Base-by-base conservation (phyloP, 2,888 invertebrate genomes). In the Octodonta nipae region DNA sequence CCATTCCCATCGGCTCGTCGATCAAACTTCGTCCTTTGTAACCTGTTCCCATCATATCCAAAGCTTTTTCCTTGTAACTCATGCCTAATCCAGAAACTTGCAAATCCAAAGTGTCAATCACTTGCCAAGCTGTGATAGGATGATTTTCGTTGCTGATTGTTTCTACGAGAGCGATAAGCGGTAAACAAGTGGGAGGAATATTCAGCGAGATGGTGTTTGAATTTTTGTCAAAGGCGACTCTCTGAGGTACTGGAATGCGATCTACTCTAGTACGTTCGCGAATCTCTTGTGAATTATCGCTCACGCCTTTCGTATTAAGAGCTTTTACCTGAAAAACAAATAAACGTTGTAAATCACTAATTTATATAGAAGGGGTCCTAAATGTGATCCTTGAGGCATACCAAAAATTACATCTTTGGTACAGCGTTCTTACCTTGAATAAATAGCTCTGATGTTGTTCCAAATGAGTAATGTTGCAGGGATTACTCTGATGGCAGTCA, bases 381-480 rank as follows among this genome's bases (percentile, higher is more conserved):
- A n/a, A n/a, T n/a, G n/a, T n/a, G n/a, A n/a, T n/a, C n/a, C n/a
- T n/a, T n/a, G n/a, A n/a, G n/a, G n/a, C n/a, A n/a, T n/a, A n/a
- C n/a, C n/a, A n/a, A n/a, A n/a, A n/a, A n/a, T n/a, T n/a, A n/a
- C n/a, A n/a, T n/a, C 11, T 12, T 26, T n/a, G n/a, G n/a, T n/a
- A n/a, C n/a, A n/a, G n/a, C n/a, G n/a, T n/a, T 25, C 29, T 32
- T 62, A 84, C 87, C 71, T 85, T 86, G 63, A 91, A 86, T 1
- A 78, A 70, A 56, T 88, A 91, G 14, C 75, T 75, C 54, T 83
- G 85, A 58, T 89, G 84, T 50, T 89, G 88, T 32, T 87, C 85
- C 31, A 91, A 68, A 34, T 77, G 71, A 2, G 81, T 80, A 2
- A 91, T 81, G 53, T 87, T 88, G 63, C 91, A 91, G 1, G 89